phyloP scores from a whole-genome alignment of 2,888 invertebrate genomes.

The Fragum sueziense region DNA sequence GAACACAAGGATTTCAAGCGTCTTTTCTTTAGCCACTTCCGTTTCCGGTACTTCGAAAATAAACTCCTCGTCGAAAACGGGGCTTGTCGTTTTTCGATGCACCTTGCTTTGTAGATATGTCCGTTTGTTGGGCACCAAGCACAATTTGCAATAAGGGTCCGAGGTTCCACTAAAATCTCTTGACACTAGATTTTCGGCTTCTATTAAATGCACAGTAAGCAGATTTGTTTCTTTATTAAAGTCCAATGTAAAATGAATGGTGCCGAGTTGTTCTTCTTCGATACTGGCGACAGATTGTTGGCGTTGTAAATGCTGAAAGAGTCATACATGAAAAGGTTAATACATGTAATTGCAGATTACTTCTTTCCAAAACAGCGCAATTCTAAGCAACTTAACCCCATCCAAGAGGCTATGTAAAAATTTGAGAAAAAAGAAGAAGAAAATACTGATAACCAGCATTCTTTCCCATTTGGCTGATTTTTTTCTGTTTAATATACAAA shows the following conservation, averaged over 20 bases:
- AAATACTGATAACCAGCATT: no score
- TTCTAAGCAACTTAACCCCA: no score
- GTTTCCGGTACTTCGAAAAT: slow-evolving; percentile 85
- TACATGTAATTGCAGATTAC: no score
- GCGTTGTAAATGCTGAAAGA: slow-evolving; percentile 64
- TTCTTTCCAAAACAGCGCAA: no score
- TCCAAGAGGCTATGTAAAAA: no score
- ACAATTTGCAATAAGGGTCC: slow-evolving; percentile 89
- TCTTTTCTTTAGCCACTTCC: slow-evolving; percentile 83
- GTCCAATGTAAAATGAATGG: slow-evolving; percentile 86
- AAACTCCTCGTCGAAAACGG: slow-evolving; percentile 88
- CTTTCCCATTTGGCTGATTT: no score
- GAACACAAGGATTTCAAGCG: slow-evolving; percentile 86
- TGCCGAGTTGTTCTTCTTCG: slow-evolving; percentile 85
- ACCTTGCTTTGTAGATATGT: slow-evolving; percentile 81
- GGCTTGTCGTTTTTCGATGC: slow-evolving; percentile 87
- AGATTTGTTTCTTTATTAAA: slow-evolving; percentile 87
- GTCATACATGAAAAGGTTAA: no score
- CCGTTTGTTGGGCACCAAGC: slow-evolving; percentile 92
- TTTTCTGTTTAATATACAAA: no score
- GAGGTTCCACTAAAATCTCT: slow-evolving; percentile 77
- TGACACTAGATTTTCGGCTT: slow-evolving; percentile 84
- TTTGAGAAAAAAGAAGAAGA: no score
- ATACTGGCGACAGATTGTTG: slow-evolving; percentile 76
- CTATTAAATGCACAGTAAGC: slow-evolving; percentile 86